Evolutionary conservation across 2,113 vertebrate genomes (phyloP).

Genomic region (Eubucco bourcierii): DNA sequence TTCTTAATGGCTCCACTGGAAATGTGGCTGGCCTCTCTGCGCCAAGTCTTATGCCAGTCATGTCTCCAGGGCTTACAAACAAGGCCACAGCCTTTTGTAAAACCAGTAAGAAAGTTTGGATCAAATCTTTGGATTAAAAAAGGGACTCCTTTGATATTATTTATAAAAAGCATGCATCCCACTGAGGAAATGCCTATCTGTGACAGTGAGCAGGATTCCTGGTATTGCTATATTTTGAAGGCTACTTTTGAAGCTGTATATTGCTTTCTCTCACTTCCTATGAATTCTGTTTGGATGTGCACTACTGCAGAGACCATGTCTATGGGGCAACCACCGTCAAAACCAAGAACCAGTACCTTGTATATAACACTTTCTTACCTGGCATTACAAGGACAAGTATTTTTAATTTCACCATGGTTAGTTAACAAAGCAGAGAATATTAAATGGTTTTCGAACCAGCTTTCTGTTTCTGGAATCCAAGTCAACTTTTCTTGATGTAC

Average conservation of each 20-base stretch:
- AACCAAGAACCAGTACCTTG: background rate
- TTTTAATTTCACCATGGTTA: conserved; percentile 9
- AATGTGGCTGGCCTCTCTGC: background rate
- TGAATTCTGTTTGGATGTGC: background rate
- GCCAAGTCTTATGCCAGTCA: background rate
- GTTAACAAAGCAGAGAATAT: background rate
- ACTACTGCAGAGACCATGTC: background rate
- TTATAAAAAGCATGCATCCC: background rate
- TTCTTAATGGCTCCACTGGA: background rate
- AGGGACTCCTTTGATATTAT: background rate
- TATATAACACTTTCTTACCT: background rate
- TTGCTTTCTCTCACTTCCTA: background rate
- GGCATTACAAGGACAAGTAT: background rate
- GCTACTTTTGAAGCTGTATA: background rate
- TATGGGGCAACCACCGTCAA: background rate
- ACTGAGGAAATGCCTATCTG: background rate
- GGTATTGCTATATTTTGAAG: background rate
- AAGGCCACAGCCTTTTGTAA: background rate
- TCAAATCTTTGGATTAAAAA: background rate
- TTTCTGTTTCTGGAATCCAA: background rate
- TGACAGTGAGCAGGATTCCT: background rate
- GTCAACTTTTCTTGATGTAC: background rate
- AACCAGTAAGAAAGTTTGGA: background rate
- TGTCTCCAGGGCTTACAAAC: background rate
- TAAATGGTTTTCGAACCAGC: background rate